Evolutionary conservation across 2,113 vertebrate species (phyloP).

Genomic region (Hippocampus abdominalis): DNA sequence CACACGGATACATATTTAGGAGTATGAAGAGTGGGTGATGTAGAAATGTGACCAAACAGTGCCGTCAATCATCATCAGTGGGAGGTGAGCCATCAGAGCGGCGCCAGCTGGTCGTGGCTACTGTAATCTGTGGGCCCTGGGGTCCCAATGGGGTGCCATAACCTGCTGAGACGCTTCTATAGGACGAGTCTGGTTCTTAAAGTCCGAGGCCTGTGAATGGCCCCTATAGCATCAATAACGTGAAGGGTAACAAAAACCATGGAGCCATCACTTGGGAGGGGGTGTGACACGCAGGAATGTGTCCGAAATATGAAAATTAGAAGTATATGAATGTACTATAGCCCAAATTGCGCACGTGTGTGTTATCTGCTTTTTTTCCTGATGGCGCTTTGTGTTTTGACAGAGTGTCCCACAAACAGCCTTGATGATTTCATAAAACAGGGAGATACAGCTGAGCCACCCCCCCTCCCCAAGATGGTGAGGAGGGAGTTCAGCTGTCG

Average conservation of each 20-base stretch:
- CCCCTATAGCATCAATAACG: background rate
- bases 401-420: background rate
- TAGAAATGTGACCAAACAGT: slow-evolving; percentile 48
- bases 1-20: background rate
- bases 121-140: slow-evolving; percentile 52
- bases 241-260: background rate
- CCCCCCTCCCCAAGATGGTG: background rate
- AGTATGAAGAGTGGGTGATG: background rate
- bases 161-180: background rate
- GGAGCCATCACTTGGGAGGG: background rate
- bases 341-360: background rate
- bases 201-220: background rate
- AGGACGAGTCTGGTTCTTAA: background rate
- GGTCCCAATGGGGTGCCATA: slow-evolving; percentile 26
- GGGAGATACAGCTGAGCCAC: background rate
- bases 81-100: slow-evolving; percentile 38
- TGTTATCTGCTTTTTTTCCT: background rate
- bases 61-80: slow-evolving; percentile 60
- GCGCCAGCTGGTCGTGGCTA: slow-evolving; percentile 58
- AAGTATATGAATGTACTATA: background rate
- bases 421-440: background rate
- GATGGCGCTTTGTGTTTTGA: background rate
- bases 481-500: no score
- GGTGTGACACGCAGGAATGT: background rate
- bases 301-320: background rate